Evolutionary conservation across 1,140 invertebrate genomes (phyloP), one percentile per base, ranked within the genome.

Genomic region (Scylla paramamosain): DNA sequence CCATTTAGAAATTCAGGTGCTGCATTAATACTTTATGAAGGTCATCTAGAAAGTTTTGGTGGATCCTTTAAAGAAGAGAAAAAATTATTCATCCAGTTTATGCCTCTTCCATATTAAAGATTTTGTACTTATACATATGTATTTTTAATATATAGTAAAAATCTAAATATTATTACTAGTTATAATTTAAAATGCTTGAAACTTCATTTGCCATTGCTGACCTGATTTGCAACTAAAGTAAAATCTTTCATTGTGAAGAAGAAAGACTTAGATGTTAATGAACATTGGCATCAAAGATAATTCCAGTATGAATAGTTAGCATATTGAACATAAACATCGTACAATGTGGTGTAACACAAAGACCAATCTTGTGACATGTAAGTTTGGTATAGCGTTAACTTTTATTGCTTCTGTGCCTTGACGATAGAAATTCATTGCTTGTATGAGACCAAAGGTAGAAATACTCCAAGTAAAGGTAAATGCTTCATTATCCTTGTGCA

Each of bases 361-460:
- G 52, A 91, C 31, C 91, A 32, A 39, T 48, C 32, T 82, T 91
- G 29, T 92, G 16, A 92, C 83, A 45, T 89, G 28, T 45, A 89
- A 95, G 77, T 88, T 95, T 77, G n/a, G 59, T 92, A 45, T 77
- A 92, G 88, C 29, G 29, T 95, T 92, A 59, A 31, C 89, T 87
- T 95, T 29, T 87, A 95, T 95, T 95, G 94, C 94, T 95, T 95
- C 94, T 95, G 94, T 95, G 94, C 94, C 94, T 95, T 95, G 91
- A 94, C 52, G 77, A 92, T 29, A 95, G 45, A 92, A 67, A 67
- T 92, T 45, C 31, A 92, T 95, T 92, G 91, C 91, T 89, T 92
- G 28, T 95, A 10, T 92, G 90, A 95, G 87, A 95, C 94, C 94
- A 95, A 95, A 95, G 94, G 32, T 92, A 93, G 45, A 46, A 88